Evolutionary conservation across 2,113 vertebrate genomes (phyloP).

Genomic region (Perca flavescens): DNA sequence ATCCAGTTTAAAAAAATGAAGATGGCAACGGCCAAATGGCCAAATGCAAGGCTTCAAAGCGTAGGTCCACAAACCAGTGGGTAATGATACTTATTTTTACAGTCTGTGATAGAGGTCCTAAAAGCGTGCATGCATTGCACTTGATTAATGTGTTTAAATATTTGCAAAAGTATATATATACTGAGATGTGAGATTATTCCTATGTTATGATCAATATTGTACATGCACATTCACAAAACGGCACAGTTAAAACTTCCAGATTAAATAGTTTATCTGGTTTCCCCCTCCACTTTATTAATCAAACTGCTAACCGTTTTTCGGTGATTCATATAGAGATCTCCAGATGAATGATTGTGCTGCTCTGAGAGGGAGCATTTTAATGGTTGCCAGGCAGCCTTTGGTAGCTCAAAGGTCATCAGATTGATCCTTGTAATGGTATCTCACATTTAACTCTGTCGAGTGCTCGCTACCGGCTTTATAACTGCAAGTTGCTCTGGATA

Average conservation of each 20-base stretch:
- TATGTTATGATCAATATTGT: not conserved
- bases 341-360: conserved; percentile 14
- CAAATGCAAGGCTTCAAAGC: no score
- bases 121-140: not conserved
- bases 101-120: no score
- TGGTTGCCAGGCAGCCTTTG: not conserved
- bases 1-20: no score
- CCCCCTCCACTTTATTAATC: not conserved
- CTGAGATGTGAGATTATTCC: not conserved
- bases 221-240: not conserved
- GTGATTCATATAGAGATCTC: conserved; percentile 2
- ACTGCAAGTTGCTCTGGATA: not conserved
- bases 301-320: not conserved
- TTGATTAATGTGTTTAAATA: not conserved
- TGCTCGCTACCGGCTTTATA: not conserved
- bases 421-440: conserved; percentile 13
- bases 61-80: no score
- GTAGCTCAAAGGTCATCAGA: conserved; percentile 38
- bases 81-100: no score
- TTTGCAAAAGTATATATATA: not conserved
- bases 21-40: no score
- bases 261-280: not conserved
- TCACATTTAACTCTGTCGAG: not conserved
- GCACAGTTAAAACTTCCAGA: not conserved
- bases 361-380: conserved; percentile 18